Evolutionary conservation across 2,888 invertebrate genomes (phyloP), one percentile per base, ranked within the genome.

Genomic region (Actias luna): DNA sequence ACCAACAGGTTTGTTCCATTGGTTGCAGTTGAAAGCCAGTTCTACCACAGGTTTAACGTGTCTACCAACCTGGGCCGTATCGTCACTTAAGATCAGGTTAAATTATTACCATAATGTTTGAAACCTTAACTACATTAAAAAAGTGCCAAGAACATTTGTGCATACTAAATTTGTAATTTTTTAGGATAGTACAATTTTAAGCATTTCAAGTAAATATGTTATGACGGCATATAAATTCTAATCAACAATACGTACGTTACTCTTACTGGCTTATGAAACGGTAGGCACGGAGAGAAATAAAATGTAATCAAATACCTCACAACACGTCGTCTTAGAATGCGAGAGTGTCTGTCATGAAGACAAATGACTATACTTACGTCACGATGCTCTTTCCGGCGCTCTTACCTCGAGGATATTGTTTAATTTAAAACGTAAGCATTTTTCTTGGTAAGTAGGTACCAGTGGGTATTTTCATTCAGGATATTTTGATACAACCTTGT

Each of bases 381-480:
- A 55, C 55, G 29, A 5, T 55, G 55, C 55, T 55, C 55, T 29
- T 29, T 50, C 42, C 18, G 42, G 5, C 14, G 52, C 27, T 25
- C n/a, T 55, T 29, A 55, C 55, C 29, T 55, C 55, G n/a, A 55
- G 55, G 29, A 29, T 55, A 55, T 55, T 55, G 29, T 55, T 55
- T 55, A 55, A 59, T 29, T 36, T 39, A 36, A 36, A 36, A 42
- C n/a, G 42, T 16, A 42, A 39, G 8, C 59, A 59, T 55, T 55
- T 29, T 29, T 55, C 52, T 55, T 55, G 55, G 73, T 77, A 59
- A 58, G 81, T 77, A 59, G 36, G 81, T 80, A 78, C 72, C 61
- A 46, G 16, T 16, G 16, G 16, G 16, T 22, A 25, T 50, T 50
- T 25, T 50, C 4, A 22, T 50, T 22, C 46, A 10, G 46, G 33